Percentiles rank a stretch among this genome's conserved stretches.
phyloP scores from a whole-genome alignment of 2,888 invertebrate species.

The Carcina quercana region DNA sequence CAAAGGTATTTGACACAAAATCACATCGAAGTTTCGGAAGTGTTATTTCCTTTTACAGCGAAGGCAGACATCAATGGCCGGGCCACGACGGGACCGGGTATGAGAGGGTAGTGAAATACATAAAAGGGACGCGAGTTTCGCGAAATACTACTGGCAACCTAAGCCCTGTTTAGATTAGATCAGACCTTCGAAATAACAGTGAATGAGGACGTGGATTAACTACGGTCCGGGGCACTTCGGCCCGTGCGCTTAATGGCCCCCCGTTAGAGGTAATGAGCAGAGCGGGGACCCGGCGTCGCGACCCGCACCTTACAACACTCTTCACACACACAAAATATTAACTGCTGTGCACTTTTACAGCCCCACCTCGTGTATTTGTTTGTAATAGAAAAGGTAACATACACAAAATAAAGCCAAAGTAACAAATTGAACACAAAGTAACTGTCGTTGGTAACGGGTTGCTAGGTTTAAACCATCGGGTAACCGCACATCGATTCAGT shows the following conservation, averaged over 20 bases:
- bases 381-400: no score
- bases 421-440: constrained; percentile 23
- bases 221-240: constrained; percentile 71
- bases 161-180: constrained; percentile 75
- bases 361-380: no score
- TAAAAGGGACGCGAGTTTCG: constrained; percentile 70
- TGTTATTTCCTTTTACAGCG: constrained; percentile 63
- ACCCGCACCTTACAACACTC: constrained; percentile 30
- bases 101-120: constrained; percentile 64
- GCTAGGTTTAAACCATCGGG: constrained; percentile 24
- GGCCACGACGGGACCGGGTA: constrained; percentile 45
- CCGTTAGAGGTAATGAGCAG: constrained; percentile 69
- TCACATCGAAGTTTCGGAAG: constrained; percentile 57
- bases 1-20: constrained; percentile 45
- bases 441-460: constrained; percentile 22
- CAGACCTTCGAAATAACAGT: constrained; percentile 75
- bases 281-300: constrained; percentile 41
- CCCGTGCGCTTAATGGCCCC: constrained; percentile 70
- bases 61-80: constrained; percentile 55
- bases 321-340: constrained; percentile 37
- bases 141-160: constrained; percentile 70
- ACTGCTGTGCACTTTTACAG: constrained; percentile 23
- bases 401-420: no score
- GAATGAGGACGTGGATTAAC: constrained; percentile 75
- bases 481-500: constrained; percentile 39